Percentiles rank a stretch among this genome's conserved stretches.
Conservation (phyloP, 2,888 invertebrate genomes). For the Stegana nigrithorax region DNA sequence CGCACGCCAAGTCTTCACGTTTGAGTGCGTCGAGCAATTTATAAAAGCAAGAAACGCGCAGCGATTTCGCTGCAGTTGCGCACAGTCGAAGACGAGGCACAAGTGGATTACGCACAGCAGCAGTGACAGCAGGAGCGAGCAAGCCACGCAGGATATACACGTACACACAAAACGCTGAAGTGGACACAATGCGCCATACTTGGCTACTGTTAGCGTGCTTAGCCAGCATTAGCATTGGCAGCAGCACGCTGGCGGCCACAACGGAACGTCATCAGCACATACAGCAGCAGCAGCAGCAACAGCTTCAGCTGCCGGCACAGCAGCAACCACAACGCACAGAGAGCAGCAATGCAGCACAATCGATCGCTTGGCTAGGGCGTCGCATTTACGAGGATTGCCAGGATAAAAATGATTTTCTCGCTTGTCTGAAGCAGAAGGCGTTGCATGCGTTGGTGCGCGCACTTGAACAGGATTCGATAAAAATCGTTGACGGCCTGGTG, state of each 20-base stretch:
- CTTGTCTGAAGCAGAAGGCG: slow-evolving; percentile 75
- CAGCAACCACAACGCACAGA: neutral
- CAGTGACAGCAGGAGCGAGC: slow-evolving; percentile 7
- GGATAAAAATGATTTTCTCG: slow-evolving; percentile 72
- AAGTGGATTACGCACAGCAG: slow-evolving; percentile 33
- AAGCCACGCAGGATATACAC: neutral
- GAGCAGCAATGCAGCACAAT: neutral
- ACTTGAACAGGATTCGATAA: slow-evolving; percentile 74
- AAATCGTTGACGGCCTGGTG: slow-evolving; percentile 73
- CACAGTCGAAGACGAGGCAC: too few relatives aligned
- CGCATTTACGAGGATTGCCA: slow-evolving; percentile 76
- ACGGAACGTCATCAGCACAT: slow-evolving; percentile 26
- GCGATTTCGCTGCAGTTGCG: slow-evolving; percentile 62
- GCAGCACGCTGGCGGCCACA: neutral
- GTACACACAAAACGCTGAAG: neutral
- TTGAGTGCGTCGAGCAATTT: slow-evolving; percentile 60
- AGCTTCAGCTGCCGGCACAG: neutral
- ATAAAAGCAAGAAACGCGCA: slow-evolving; percentile 61
- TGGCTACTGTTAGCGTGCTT: slow-evolving; percentile 9
- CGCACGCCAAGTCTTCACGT: slow-evolving; percentile 65
- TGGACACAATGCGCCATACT: slow-evolving; percentile 21
- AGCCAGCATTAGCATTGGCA: neutral
- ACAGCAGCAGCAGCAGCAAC: neutral
- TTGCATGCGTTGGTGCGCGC: slow-evolving; percentile 73
- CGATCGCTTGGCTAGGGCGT: slow-evolving; percentile 66